Conservation (phyloP, 2,113 vertebrate species). For the Myiozetetes cayanensis region DNA sequence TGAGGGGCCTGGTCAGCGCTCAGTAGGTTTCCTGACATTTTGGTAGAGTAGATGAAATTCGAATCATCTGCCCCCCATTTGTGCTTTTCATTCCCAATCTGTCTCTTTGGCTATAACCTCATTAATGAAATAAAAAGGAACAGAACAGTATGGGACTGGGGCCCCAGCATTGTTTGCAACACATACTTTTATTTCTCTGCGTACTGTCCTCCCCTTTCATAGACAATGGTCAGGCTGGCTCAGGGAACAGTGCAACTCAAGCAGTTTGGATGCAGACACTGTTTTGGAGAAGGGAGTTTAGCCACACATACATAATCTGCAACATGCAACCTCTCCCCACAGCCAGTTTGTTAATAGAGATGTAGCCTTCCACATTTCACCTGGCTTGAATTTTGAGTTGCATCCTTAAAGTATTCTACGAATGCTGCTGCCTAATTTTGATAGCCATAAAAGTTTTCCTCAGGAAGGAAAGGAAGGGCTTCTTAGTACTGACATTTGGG, state of each 20-base stretch:
- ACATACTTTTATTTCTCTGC: neutral
- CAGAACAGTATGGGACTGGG: neutral
- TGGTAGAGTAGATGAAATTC: neutral
- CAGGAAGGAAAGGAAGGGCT: neutral
- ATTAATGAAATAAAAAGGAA: neutral
- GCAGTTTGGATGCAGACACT: fast-evolving
- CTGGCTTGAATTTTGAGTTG: neutral
- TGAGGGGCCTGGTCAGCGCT: neutral
- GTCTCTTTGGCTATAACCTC: neutral
- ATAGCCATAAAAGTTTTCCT: neutral
- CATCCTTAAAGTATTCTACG: neutral
- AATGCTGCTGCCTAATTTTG: neutral
- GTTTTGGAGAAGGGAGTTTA: neutral
- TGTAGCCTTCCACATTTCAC: neutral
- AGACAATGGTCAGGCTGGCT: neutral
- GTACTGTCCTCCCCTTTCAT: neutral
- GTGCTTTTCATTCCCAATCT: neutral
- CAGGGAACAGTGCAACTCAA: neutral
- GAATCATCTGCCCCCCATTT: neutral
- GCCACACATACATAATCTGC: neutral
- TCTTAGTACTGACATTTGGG: neutral
- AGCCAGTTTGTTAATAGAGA: neutral
- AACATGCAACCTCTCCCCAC: neutral
- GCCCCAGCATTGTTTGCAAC: fast-evolving
- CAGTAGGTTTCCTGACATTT: neutral